A percentile compares a stretch with the other conserved stretches of the same genome.
Evolutionary conservation across 2,888 invertebrate species (phyloP).

Genomic region (Masnerella sp.): DNA sequence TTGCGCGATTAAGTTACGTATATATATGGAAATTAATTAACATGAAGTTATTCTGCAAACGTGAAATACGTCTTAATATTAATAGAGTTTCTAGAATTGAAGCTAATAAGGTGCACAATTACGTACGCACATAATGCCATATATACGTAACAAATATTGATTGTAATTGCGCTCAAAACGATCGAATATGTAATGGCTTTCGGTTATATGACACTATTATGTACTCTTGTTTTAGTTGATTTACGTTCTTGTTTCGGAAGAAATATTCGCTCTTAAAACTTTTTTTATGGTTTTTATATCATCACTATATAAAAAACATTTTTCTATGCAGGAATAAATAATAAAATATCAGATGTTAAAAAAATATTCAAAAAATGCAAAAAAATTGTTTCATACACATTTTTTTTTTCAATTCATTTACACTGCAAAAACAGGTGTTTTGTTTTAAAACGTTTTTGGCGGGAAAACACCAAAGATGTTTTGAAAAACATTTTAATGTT

Average conservation of each 20-base stretch:
- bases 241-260: slow-evolving; percentile 4
- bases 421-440: no score
- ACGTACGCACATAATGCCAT: slow-evolving; percentile 12
- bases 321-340: no score
- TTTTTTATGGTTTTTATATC: no score
- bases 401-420: no score
- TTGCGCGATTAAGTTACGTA: slow-evolving; percentile 15
- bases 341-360: no score
- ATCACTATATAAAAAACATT: no score
- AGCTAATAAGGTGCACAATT: slow-evolving; percentile 19
- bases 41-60: not conserved
- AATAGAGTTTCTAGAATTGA: slow-evolving; percentile 24
- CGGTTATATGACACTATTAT: slow-evolving; percentile 14
- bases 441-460: no score
- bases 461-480: no score
- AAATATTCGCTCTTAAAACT: no score
- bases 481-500: no score
- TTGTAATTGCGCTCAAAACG: slow-evolving; percentile 23
- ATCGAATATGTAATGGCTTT: slow-evolving; percentile 25
- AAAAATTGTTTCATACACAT: no score
- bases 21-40: slow-evolving; percentile 12
- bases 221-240: slow-evolving; percentile 3
- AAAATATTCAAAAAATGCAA: no score
- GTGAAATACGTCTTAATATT: slow-evolving; percentile 21
- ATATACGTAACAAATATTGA: slow-evolving; percentile 28